Conservation (phyloP, 2,797 vertebrate species). For the Phataginus tetradactyla region DNA sequence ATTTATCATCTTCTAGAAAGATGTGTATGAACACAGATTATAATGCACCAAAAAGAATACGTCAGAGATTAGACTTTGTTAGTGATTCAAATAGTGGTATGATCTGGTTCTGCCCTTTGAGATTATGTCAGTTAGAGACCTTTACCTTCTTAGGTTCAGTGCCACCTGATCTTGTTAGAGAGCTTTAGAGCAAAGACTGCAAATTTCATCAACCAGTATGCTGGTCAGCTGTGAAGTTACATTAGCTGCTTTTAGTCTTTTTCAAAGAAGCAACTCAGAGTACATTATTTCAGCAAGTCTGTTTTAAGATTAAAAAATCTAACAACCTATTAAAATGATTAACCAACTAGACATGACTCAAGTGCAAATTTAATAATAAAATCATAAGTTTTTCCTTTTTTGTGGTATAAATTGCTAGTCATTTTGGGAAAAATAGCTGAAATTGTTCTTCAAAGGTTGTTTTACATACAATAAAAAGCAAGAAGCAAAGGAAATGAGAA, state of each 20-base stretch:
- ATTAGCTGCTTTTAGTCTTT: conserved; percentile 73
- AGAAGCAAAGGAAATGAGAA: not conserved
- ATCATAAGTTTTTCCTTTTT: not conserved
- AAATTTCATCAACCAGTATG: conserved; percentile 74
- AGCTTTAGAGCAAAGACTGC: conserved; percentile 79
- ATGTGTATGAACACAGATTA: conserved; percentile 66
- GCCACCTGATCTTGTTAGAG: conserved; percentile 80
- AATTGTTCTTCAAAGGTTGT: not conserved
- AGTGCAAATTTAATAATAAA: not conserved
- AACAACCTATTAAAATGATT: conserved; percentile 42
- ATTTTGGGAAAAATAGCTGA: not conserved
- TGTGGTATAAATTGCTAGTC: not conserved
- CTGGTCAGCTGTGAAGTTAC: conserved; percentile 67
- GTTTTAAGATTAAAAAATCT: conserved; percentile 57
- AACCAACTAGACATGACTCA: not conserved
- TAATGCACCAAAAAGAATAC: conserved; percentile 68
- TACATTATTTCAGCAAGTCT: conserved; percentile 55
- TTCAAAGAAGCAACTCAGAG: conserved; percentile 67
- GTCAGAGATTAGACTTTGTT: conserved; percentile 74
- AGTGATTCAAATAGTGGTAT: conserved; percentile 80
- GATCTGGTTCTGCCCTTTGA: conserved; percentile 81
- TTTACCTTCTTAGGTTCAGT: conserved; percentile 79
- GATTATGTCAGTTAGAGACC: conserved; percentile 80
- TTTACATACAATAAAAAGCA: conserved; percentile 42
- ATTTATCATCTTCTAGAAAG: conserved; percentile 73